Conservation (phyloP, 2,113 vertebrate genomes). For the Camarhynchus parvulus region DNA sequence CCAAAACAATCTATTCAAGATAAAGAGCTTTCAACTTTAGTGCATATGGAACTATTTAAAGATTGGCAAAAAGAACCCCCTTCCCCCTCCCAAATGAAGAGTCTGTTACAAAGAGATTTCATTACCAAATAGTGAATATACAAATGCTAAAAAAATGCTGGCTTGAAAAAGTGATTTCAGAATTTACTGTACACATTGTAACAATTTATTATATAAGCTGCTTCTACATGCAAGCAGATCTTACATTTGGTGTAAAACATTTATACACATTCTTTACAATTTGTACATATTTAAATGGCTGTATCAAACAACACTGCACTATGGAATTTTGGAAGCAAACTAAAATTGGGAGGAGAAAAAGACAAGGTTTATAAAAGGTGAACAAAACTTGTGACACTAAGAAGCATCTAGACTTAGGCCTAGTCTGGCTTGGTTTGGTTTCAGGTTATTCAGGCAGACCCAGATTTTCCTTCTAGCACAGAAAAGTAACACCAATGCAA, state of each 20-base stretch:
- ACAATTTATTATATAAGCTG: constrained; percentile 80
- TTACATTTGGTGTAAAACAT: constrained; percentile 82
- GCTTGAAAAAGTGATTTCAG: constrained; percentile 76
- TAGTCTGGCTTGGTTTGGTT: constrained; percentile 59
- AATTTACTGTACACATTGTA: constrained; percentile 77
- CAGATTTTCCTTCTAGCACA: constrained; percentile 26
- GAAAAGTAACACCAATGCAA: neutral
- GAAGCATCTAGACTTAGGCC: constrained; percentile 42
- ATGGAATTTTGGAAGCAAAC: constrained; percentile 73
- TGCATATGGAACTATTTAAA: constrained; percentile 31
- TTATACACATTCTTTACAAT: constrained; percentile 86
- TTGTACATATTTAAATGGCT: constrained; percentile 83
- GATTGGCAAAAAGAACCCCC: constrained; percentile 39
- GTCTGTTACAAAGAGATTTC: constrained; percentile 50
- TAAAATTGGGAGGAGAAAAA: constrained; percentile 63
- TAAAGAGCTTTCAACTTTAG: constrained; percentile 12
- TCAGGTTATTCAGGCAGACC: constrained; percentile 28
- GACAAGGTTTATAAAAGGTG: constrained; percentile 63
- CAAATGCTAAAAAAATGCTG: constrained; percentile 62
- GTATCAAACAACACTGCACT: constrained; percentile 75
- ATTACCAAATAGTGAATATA: constrained; percentile 67
- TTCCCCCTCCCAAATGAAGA: constrained; percentile 12
- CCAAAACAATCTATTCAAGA: neutral
- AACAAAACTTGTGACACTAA: constrained; percentile 63
- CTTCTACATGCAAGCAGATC: constrained; percentile 75